Percentiles rank a stretch among this genome's conserved stretches.
These are phyloP conservation scores for Acrobasis repandana DNA, from an alignment of 2,888 invertebrate genomes.

Conservation along the genomic window DNA sequence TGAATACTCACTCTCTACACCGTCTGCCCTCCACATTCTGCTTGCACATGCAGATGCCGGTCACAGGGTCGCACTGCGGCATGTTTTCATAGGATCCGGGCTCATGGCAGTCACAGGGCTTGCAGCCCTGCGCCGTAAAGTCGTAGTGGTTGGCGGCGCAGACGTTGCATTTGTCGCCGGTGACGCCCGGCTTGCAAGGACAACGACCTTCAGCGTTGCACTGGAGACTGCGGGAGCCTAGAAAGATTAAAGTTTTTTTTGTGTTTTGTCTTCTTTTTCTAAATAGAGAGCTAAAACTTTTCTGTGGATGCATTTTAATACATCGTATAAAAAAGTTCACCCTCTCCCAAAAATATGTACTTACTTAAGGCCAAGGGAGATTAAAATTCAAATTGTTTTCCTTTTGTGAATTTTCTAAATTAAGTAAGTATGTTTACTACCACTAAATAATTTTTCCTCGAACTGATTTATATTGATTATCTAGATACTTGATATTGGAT, in stretches of 20 bases:
- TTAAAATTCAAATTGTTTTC: too few relatives aligned
- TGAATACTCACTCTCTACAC: slow-evolving; percentile 89
- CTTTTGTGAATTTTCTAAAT: too few relatives aligned
- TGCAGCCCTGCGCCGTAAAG: slow-evolving; percentile 95
- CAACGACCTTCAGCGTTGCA: slow-evolving; percentile 96
- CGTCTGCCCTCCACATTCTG: slow-evolving; percentile 97
- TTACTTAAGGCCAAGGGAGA: too few relatives aligned
- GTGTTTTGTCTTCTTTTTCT: too few relatives aligned
- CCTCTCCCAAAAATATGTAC: too few relatives aligned
- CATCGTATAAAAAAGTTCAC: too few relatives aligned
- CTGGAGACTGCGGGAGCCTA: slow-evolving; percentile 94
- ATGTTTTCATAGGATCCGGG: slow-evolving; percentile 92
- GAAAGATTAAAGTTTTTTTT: background rate
- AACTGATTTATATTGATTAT: too few relatives aligned
- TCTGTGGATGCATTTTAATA: too few relatives aligned
- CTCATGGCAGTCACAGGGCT: slow-evolving; percentile 93
- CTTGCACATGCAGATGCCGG: slow-evolving; percentile 92
- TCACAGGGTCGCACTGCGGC: slow-evolving; percentile 91
- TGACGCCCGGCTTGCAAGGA: slow-evolving; percentile 97
- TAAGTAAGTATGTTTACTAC: too few relatives aligned
- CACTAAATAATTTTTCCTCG: too few relatives aligned
- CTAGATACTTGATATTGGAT: too few relatives aligned
- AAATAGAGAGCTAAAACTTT: too few relatives aligned
- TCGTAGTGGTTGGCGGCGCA: slow-evolving; percentile 93
- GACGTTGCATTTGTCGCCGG: slow-evolving; percentile 96